These are phyloP conservation scores for Melitaea athalia DNA, from an alignment of 2,888 invertebrate genomes.

Conservation along the genomic window DNA sequence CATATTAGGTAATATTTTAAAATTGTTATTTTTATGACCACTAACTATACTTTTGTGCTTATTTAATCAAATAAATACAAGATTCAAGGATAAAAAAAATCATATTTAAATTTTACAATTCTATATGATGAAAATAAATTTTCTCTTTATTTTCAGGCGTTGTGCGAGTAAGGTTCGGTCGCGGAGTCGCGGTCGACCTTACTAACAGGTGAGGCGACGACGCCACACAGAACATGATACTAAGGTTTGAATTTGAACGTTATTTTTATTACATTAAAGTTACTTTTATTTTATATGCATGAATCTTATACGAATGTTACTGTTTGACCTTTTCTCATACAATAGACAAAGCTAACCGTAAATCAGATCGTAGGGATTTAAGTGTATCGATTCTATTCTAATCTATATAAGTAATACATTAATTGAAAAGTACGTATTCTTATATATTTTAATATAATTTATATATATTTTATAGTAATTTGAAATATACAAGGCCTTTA, in stretches of 20 bases:
- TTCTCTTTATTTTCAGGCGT: slow-evolving; percentile 65
- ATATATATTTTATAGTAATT: no score
- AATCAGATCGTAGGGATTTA: slow-evolving; percentile 12
- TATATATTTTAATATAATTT: no score
- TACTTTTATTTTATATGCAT: slow-evolving; percentile 21
- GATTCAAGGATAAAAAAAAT: no score
- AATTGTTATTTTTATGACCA: no score
- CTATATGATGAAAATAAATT: neutral
- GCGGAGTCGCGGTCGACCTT: slow-evolving; percentile 79
- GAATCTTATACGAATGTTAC: slow-evolving; percentile 1
- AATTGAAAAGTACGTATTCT: neutral
- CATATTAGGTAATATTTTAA: no score
- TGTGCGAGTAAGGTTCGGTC: slow-evolving; percentile 73
- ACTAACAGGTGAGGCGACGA: slow-evolving; percentile 80
- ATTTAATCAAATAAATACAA: no score
- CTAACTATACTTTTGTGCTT: no score
- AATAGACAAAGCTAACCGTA: slow-evolving; percentile 3
- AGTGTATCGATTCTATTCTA: slow-evolving; percentile 6
- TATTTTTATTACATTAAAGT: slow-evolving; percentile 50
- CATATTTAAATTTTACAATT: neutral
- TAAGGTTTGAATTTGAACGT: slow-evolving; percentile 78
- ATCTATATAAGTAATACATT: neutral
- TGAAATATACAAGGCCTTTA: no score
- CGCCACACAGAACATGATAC: slow-evolving; percentile 80
- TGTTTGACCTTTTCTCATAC: slow-evolving; percentile 22